Conservation (phyloP, 2,888 invertebrate genomes). For the Chymomyza caudatula region DNA sequence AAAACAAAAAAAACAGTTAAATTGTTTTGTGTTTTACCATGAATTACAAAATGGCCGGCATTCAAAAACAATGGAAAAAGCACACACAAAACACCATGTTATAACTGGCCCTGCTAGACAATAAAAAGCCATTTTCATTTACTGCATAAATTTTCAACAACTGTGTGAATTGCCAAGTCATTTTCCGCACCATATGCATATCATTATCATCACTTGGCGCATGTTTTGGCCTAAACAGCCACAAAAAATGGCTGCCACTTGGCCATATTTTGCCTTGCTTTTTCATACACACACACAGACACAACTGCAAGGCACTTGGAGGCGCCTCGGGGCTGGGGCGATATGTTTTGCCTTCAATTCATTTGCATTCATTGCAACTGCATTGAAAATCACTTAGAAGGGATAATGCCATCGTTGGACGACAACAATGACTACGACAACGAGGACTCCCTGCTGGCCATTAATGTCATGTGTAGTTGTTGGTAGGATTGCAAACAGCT, state of each 20-base stretch:
- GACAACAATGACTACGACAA: background rate
- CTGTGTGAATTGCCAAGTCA: background rate
- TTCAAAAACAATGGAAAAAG: conserved; percentile 35
- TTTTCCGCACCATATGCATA: background rate
- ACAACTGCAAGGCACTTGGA: background rate
- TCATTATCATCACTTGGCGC: background rate
- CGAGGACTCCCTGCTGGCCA: conserved; percentile 5
- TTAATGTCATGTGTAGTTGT: conserved; percentile 33
- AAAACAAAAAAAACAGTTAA: conserved; percentile 39
- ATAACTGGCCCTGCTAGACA: background rate
- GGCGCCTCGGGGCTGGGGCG: background rate
- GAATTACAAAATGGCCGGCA: conserved; percentile 45
- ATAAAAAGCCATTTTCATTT: background rate
- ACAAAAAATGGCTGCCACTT: conserved; percentile 20
- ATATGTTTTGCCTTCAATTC: background rate
- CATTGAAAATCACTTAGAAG: conserved; percentile 65
- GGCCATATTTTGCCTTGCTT: background rate
- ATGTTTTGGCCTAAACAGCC: conserved; percentile 46
- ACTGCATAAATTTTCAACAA: background rate
- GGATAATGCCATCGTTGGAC: background rate
- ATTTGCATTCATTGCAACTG: conserved; percentile 43
- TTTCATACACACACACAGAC: no score
- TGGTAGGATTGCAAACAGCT: background rate
- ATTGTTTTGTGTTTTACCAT: conserved; percentile 39
- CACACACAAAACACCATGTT: background rate